Conservation (phyloP, 2,797 vertebrate genomes). For the Eurystomus glaucurus region DNA sequence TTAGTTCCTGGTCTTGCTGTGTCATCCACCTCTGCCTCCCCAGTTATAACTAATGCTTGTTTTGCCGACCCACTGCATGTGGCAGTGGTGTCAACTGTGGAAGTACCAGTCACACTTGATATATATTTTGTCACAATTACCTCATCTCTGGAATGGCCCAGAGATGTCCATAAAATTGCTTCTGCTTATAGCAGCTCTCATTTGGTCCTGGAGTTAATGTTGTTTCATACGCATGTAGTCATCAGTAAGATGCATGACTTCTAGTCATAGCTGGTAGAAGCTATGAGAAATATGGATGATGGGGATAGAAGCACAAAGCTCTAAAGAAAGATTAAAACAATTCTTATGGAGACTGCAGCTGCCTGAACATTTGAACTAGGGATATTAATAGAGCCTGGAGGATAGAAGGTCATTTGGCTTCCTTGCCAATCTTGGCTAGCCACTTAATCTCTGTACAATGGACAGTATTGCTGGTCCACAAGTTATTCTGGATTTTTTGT, state of each 20-base stretch:
- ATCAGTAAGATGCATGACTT: neutral
- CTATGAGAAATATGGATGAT: neutral
- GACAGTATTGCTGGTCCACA: neutral
- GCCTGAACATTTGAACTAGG: conserved; percentile 1
- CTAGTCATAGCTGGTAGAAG: neutral
- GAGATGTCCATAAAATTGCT: neutral
- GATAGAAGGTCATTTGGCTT: conserved; percentile 54
- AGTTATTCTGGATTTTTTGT: neutral
- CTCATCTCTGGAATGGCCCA: neutral
- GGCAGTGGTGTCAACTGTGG: neutral
- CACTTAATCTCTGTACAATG: neutral
- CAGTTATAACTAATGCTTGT: neutral
- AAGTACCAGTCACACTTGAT: neutral
- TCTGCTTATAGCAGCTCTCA: neutral
- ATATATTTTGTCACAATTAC: neutral
- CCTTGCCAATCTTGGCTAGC: neutral
- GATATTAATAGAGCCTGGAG: conserved; percentile 52
- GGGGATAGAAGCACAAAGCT: neutral
- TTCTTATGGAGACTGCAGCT: neutral
- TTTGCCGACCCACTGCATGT: neutral
- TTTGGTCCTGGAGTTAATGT: neutral
- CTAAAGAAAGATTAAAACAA: neutral
- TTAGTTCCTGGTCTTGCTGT: neutral
- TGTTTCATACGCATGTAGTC: neutral
- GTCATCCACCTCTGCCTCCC: neutral